Evolutionary conservation across 2,888 invertebrate species (phyloP).

Genomic region (Erebia ligea): DNA sequence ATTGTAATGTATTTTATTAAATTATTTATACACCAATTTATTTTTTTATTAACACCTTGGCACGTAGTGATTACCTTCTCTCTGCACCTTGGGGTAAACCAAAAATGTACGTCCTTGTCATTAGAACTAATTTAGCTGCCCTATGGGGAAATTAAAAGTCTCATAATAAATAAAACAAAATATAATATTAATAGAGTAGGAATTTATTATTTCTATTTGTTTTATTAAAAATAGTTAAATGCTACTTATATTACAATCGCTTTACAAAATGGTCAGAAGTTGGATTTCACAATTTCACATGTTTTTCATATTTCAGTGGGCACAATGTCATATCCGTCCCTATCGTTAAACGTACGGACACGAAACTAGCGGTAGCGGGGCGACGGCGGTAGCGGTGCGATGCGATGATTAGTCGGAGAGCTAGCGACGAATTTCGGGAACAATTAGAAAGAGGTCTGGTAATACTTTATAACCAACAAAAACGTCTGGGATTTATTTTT

Average conservation of each 20-base stretch:
- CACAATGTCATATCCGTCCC: no score
- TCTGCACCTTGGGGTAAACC: neutral
- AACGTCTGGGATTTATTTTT: no score
- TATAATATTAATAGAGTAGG: neutral
- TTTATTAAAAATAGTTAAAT: conserved; percentile 3
- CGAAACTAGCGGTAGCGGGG: no score
- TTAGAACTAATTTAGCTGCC: no score
- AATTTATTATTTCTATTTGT: conserved; percentile 10
- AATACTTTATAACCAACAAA: no score
- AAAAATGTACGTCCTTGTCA: neutral
- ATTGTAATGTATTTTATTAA: neutral
- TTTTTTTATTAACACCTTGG: neutral
- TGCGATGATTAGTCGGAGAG: no score
- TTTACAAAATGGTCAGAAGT: neutral
- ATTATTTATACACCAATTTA: neutral
- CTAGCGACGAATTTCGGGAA: no score
- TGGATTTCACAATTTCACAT: neutral
- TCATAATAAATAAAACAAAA: conserved; percentile 1
- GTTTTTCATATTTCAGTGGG: no score
- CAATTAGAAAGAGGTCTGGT: no score
- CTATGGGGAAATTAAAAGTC: neutral
- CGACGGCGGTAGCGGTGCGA: no score
- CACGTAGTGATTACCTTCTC: no score
- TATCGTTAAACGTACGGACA: no score
- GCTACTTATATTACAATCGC: neutral